Evolutionary conservation across 2,797 vertebrate genomes (phyloP).

Genomic region (Danio jaintianensis): DNA sequence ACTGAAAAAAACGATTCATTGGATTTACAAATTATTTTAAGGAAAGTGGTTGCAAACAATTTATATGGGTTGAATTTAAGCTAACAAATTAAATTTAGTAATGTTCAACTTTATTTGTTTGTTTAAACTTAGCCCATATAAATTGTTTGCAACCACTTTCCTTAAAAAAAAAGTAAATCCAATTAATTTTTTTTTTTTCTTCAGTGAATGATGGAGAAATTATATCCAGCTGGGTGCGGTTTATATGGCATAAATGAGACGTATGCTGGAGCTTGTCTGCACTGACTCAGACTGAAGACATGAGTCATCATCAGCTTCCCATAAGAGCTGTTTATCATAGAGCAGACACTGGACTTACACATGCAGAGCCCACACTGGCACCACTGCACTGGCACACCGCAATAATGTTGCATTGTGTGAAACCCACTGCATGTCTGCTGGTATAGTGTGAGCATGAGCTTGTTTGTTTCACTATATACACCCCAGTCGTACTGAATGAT

Average conservation of each 20-base stretch:
- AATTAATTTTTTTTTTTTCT: no score
- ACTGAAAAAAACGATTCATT: no score
- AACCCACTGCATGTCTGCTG: not conserved
- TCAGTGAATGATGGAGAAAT: not conserved
- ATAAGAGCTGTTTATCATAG: slow-evolving; percentile 46
- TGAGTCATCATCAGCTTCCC: slow-evolving; percentile 49
- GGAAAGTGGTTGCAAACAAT: no score
- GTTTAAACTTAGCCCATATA: not conserved
- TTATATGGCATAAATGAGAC: slow-evolving; percentile 8
- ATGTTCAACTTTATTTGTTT: not conserved
- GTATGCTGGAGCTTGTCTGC: slow-evolving; percentile 21
- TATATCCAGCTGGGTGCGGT: not conserved
- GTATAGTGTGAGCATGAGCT: not conserved
- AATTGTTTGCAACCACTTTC: not conserved
- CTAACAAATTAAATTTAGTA: no score
- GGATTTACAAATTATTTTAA: no score
- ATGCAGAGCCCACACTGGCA: slow-evolving; percentile 20
- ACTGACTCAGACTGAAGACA: slow-evolving; percentile 39
- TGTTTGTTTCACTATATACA: not conserved
- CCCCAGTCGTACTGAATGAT: not conserved
- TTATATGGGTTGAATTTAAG: no score
- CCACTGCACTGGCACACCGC: slow-evolving; percentile 20
- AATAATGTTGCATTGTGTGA: not conserved
- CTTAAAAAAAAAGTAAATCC: not conserved
- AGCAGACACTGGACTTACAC: slow-evolving; percentile 20